Evolutionary conservation across 2,888 invertebrate species (phyloP).

Genomic region (Shargacucullia verbasci): DNA sequence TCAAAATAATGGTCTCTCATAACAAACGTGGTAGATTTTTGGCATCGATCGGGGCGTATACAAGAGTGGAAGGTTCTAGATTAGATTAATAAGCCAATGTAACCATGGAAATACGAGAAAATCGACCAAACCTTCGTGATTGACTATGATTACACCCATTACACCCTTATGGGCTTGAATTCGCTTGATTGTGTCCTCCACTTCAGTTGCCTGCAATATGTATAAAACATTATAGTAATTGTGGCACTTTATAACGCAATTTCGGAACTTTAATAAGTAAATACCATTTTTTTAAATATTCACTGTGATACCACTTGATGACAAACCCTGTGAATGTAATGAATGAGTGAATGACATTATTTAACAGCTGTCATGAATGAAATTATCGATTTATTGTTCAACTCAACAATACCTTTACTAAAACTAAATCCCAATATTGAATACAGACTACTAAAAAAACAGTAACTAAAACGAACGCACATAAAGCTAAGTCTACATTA

Average conservation of each 20-base stretch:
- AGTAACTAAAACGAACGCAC: no score
- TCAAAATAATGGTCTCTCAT: not conserved
- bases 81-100: constrained; percentile 31
- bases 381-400: constrained; percentile 17
- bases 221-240: constrained; percentile 11
- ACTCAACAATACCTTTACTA: no score
- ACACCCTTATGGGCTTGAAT: constrained; percentile 99
- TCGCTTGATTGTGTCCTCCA: constrained; percentile 99
- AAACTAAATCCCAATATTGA: no score
- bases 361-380: constrained; percentile 15
- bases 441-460: no score
- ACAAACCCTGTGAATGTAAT: constrained; percentile 35
- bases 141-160: constrained; percentile 98
- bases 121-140: constrained; percentile 96
- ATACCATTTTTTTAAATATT: constrained; percentile 47
- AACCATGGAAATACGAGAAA: constrained; percentile 63
- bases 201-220: constrained; percentile 92
- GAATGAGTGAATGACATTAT: constrained; percentile 2
- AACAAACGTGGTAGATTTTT: not conserved
- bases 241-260: not conserved
- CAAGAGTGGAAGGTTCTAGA: constrained; percentile 5
- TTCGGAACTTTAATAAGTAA: constrained; percentile 2
- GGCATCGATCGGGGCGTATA: constrained; percentile 25
- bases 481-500: no score
- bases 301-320: constrained; percentile 31